Evolutionary conservation across 2,797 vertebrate genomes (phyloP).

Genomic region (Cossypha niveicapilla): DNA sequence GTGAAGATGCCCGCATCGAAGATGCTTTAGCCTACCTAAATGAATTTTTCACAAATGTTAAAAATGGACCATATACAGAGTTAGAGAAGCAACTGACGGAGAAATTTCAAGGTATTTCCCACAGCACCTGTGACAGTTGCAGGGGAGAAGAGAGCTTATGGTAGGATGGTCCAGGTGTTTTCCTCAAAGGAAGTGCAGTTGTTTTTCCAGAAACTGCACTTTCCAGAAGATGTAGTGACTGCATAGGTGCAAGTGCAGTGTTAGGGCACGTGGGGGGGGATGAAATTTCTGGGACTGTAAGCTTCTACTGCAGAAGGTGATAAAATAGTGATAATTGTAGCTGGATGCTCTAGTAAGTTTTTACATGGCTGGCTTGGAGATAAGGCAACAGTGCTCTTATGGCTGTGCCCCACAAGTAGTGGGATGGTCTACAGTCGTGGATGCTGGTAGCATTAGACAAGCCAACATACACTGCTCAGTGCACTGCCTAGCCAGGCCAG

Average conservation of each 20-base stretch:
- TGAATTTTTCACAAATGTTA: conserved; percentile 75
- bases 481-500: background rate
- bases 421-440: background rate
- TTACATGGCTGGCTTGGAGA: background rate
- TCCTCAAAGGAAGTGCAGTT: background rate
- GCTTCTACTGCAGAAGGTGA: background rate
- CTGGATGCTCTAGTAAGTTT: background rate
- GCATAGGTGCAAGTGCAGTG: background rate
- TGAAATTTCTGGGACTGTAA: background rate
- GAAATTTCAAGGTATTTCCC: conserved; percentile 74
- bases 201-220: background rate
- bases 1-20: conserved; percentile 74
- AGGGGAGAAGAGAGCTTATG: background rate
- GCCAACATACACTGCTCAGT: background rate
- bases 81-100: conserved; percentile 69
- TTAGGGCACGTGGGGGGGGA: background rate
- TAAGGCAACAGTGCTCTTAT: background rate
- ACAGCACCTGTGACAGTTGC: background rate
- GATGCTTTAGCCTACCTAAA: conserved; percentile 77
- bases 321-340: background rate
- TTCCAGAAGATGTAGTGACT: background rate
- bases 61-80: conserved; percentile 62
- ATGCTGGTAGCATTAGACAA: background rate
- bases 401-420: background rate
- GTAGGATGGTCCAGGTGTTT: background rate